Evolutionary conservation across 1,140 invertebrate genomes (phyloP).

Genomic region (Drosophila setifemur): DNA sequence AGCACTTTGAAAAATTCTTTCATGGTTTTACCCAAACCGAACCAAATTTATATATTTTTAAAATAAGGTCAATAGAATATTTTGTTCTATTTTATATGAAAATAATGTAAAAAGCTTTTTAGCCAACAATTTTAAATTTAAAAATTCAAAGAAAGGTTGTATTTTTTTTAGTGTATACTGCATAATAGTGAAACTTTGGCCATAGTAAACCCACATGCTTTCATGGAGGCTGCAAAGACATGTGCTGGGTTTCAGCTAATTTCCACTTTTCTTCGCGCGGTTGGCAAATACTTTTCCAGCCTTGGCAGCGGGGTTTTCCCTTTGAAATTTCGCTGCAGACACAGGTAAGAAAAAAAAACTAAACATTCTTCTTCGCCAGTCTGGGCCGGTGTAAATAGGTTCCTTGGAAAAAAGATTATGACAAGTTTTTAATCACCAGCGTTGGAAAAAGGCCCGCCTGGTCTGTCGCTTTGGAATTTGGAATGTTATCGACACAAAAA

Average conservation of each 20-base stretch:
- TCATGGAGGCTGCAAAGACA: slow-evolving; percentile 16
- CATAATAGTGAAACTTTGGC: slow-evolving; percentile 49
- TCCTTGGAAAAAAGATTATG: slow-evolving; percentile 77
- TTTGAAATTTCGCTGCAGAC: slow-evolving; percentile 34
- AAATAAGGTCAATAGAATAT: too few relatives aligned
- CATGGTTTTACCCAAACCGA: too few relatives aligned
- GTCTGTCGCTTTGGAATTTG: slow-evolving; percentile 65
- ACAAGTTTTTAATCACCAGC: slow-evolving; percentile 72
- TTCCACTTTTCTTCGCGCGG: slow-evolving; percentile 57
- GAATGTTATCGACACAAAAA: slow-evolving; percentile 56
- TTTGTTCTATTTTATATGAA: neutral
- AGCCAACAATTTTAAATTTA: too few relatives aligned
- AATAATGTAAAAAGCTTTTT: too few relatives aligned
- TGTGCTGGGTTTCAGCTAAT: slow-evolving; percentile 56
- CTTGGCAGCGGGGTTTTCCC: slow-evolving; percentile 57
- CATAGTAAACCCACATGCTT: slow-evolving; percentile 24
- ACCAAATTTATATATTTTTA: too few relatives aligned
- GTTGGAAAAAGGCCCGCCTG: slow-evolving; percentile 10
- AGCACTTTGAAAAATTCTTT: slow-evolving; percentile 18
- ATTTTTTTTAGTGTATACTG: slow-evolving; percentile 5
- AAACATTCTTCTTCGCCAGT: slow-evolving; percentile 36
- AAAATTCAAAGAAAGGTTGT: neutral
- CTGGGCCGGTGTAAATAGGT: slow-evolving; percentile 65
- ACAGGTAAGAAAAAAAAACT: slow-evolving; percentile 47
- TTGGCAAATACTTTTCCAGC: slow-evolving; percentile 54